Conservation (phyloP, 2,888 invertebrate genomes). For the Aspidiotus destructor region DNA sequence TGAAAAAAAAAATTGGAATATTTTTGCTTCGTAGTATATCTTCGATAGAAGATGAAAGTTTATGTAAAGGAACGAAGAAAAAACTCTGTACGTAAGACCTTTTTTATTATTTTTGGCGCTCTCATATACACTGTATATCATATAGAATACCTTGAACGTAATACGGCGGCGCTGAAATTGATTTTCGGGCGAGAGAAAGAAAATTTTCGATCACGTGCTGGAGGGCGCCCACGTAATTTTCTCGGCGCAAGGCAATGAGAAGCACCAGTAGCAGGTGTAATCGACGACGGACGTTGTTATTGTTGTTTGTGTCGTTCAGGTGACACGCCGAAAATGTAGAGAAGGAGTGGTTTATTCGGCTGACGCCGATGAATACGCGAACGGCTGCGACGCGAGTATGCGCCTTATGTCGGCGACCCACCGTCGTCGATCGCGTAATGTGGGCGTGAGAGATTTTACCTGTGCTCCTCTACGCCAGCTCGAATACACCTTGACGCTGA, state of each 20-base stretch:
- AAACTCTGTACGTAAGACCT: too few relatives aligned
- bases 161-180: neutral
- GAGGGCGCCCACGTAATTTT: neutral
- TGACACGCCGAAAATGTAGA: neutral
- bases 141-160: neutral
- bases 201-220: neutral
- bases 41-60: too few relatives aligned
- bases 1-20: too few relatives aligned
- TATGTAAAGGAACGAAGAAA: too few relatives aligned
- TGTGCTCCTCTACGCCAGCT: neutral
- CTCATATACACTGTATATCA: neutral
- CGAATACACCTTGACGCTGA: slow-evolving; percentile 1
- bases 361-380: neutral
- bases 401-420: neutral
- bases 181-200: neutral
- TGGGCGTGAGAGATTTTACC: slow-evolving; percentile 1
- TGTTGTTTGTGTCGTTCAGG: too few relatives aligned
- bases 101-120: neutral
- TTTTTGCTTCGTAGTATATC: too few relatives aligned
- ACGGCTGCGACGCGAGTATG: neutral
- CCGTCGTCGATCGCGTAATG: neutral
- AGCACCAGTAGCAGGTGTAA: neutral
- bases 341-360: slow-evolving; percentile 4
- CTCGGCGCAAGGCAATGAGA: slow-evolving; percentile 1
- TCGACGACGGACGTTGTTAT: too few relatives aligned